phyloP scores from a whole-genome alignment of 2,113 vertebrate species.

The Tyto alba region DNA sequence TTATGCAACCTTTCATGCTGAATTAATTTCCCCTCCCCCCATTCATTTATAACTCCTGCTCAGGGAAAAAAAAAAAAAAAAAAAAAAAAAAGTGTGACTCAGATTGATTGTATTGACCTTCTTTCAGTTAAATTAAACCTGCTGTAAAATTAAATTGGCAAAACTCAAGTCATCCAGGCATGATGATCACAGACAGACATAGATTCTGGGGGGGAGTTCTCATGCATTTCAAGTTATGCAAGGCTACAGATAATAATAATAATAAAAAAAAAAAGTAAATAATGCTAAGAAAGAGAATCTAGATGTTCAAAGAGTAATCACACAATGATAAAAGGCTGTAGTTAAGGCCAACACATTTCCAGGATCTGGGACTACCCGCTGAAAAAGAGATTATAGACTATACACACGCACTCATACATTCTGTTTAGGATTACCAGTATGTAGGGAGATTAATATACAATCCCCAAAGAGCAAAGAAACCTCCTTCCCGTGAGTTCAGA shows the following conservation, averaged over 20 bases:
- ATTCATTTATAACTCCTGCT: not conserved
- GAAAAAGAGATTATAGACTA: not conserved
- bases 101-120: not conserved
- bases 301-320: not conserved
- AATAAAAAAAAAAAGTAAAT: not conserved
- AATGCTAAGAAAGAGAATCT: not conserved
- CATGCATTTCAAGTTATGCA: not conserved
- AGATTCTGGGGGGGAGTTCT: not conserved
- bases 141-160: not conserved
- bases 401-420: accelerated
- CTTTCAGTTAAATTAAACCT: not conserved
- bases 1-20: not conserved
- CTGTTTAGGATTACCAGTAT: not conserved
- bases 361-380: not conserved
- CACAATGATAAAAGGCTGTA: not conserved
- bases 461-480: not conserved
- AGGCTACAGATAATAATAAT: not conserved
- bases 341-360: not conserved
- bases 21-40: not conserved
- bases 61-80: not conserved
- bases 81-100: not conserved
- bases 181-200: not conserved
- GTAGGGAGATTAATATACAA: accelerated
- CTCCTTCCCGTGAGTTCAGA: not conserved
- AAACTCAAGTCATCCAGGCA: not conserved